A percentile compares a stretch with the other conserved stretches of the same genome.
Evolutionary conservation across 1,140 invertebrate genomes (phyloP).

Genomic region (Calliopsis andreniformis): DNA sequence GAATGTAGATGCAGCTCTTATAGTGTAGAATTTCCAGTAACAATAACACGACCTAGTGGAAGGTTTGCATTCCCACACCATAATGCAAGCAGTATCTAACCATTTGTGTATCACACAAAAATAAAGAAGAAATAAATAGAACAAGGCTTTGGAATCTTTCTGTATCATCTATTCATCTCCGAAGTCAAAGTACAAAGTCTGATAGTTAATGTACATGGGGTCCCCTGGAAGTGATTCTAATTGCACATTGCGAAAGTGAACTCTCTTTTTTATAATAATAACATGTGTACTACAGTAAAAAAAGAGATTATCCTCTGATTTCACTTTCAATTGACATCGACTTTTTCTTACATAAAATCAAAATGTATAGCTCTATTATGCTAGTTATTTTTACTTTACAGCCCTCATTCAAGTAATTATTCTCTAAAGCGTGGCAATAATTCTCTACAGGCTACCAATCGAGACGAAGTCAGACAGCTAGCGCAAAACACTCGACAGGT

Average conservation of each 20-base stretch:
- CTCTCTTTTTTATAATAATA: not conserved
- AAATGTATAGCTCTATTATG: no score
- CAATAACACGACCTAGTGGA: not conserved
- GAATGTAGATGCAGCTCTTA: constrained; percentile 57
- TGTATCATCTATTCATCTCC: not conserved
- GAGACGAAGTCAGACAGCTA: constrained; percentile 53
- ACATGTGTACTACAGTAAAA: not conserved
- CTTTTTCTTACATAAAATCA: no score
- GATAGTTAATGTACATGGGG: not conserved
- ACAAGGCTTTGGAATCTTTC: not conserved
- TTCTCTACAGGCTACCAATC: constrained; percentile 57
- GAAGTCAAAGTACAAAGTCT: not conserved
- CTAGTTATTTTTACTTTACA: not conserved
- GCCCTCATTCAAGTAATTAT: not conserved
- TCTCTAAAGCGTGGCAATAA: no score
- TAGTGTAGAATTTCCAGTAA: constrained; percentile 9
- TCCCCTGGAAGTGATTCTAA: not conserved
- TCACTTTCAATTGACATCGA: no score
- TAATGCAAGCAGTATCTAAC: not conserved
- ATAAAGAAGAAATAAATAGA: not conserved
- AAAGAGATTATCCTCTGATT: no score
- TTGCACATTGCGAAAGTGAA: not conserved
- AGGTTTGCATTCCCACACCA: not conserved
- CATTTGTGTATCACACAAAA: not conserved
- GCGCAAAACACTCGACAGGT: constrained; percentile 53